phyloP scores from a whole-genome alignment of 2,113 vertebrate species.

The Scartelaos histophorus region DNA sequence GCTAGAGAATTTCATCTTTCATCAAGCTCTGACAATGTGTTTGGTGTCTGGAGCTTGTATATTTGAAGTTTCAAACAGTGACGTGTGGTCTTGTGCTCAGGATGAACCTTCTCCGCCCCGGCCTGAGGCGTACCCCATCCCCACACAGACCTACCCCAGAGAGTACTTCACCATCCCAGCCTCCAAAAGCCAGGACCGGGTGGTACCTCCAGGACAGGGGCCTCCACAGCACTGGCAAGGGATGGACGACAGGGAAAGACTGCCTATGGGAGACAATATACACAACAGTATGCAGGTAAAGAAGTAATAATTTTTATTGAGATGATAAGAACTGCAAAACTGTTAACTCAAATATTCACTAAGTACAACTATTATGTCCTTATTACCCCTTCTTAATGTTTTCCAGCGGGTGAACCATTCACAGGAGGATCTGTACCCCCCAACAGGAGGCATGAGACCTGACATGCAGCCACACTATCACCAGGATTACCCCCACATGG shows the following conservation, averaged over 20 bases:
- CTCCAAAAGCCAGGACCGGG: conserved; percentile 90
- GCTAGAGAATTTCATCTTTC: conserved; percentile 9
- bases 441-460: conserved; percentile 76
- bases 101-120: conserved; percentile 85
- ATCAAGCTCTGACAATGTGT: not conserved
- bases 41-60: not conserved
- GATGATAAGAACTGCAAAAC: not conserved
- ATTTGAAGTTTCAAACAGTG: not conserved
- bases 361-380: not conserved
- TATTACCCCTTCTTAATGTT: not conserved
- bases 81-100: conserved; percentile 62
- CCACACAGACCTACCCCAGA: conserved; percentile 93
- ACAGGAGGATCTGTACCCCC: conserved; percentile 88
- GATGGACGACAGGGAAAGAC: conserved; percentile 86
- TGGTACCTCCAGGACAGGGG: conserved; percentile 74
- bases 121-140: conserved; percentile 96
- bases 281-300: conserved; percentile 87
- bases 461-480: conserved; percentile 80
- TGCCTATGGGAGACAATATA: conserved; percentile 79
- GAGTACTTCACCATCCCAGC: conserved; percentile 98
- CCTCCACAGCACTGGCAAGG: conserved; percentile 85
- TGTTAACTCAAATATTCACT: not conserved
- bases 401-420: conserved; percentile 85
- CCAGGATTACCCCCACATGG: conserved; percentile 78
- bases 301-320: not conserved